phyloP scores from a whole-genome alignment of 2,888 invertebrate genomes.

The Andrena camellia region DNA sequence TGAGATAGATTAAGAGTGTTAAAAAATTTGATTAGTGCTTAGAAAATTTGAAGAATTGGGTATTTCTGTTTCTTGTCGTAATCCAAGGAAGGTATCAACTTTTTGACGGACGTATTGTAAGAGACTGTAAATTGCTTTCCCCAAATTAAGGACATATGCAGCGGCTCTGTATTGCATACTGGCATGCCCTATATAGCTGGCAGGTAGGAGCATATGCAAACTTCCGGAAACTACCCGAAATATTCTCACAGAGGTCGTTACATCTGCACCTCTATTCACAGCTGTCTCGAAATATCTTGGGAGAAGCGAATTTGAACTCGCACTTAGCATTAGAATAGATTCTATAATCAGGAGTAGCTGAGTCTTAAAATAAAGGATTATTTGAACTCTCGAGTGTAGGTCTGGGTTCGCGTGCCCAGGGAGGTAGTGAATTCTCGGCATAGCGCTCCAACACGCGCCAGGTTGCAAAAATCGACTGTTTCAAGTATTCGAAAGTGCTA shows the following conservation, averaged over 20 bases:
- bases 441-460: no score
- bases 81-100: background rate
- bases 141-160: constrained; percentile 31
- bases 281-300: background rate
- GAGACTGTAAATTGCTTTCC: constrained; percentile 16
- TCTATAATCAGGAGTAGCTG: background rate
- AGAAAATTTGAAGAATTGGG: background rate
- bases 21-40: background rate
- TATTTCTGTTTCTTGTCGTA: background rate
- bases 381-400: no score
- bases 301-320: background rate
- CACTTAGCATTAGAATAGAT: background rate
- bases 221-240: constrained; percentile 24
- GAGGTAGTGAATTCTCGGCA: no score
- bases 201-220: constrained; percentile 17
- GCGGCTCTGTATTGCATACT: constrained; percentile 10
- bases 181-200: constrained; percentile 16
- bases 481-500: no score
- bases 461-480: no score
- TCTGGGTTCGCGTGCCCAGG: no score
- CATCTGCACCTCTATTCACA: constrained; percentile 3
- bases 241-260: background rate
- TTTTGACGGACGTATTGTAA: background rate
- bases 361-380: background rate
- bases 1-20: background rate